Conservation (phyloP, 2,113 vertebrate genomes). For the Eupsittula cactorum region DNA sequence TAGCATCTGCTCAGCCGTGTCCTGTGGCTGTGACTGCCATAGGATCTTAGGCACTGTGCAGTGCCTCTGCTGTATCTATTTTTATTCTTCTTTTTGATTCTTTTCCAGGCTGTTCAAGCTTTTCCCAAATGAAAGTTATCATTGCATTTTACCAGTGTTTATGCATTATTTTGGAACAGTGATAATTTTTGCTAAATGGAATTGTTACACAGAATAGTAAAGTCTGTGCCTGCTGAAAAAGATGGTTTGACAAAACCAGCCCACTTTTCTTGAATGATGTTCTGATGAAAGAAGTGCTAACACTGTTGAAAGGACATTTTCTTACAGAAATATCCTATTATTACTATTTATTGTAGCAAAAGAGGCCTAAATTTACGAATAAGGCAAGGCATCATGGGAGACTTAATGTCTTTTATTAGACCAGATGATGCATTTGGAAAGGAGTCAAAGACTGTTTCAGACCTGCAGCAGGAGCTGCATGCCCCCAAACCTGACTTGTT, state of each 20-base stretch:
- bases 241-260: neutral
- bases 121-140: neutral
- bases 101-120: neutral
- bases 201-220: neutral
- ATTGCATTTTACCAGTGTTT: neutral
- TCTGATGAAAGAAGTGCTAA: neutral
- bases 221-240: neutral
- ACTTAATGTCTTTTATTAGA: neutral
- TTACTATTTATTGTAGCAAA: neutral
- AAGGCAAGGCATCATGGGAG: neutral
- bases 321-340: neutral
- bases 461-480: neutral
- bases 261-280: neutral
- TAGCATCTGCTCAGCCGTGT: neutral
- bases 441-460: neutral
- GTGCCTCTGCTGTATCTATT: neutral
- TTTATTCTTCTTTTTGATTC: neutral
- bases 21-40: neutral
- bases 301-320: neutral
- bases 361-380: neutral
- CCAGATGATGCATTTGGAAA: conserved; percentile 27
- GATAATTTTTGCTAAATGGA: neutral
- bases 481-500: neutral
- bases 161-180: neutral
- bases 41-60: neutral